Percentiles rank a stretch among this genome's conserved stretches.
phyloP scores from a whole-genome alignment of 1,140 invertebrate genomes.

The Drosophila elegans region DNA sequence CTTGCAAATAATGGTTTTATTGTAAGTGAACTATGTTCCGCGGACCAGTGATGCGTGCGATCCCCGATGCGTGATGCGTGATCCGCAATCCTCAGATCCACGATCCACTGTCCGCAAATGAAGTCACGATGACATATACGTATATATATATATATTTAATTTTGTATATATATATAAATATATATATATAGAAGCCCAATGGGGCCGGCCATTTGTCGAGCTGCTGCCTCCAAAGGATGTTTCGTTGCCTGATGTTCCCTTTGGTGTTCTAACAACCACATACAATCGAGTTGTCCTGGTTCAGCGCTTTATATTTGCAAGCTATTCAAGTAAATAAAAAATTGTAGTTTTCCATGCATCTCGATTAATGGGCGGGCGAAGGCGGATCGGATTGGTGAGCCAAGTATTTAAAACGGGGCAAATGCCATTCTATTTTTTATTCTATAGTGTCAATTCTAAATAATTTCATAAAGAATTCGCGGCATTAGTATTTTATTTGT shows the following conservation, averaged over 20 bases:
- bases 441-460: no score
- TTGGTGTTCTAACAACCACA: slow-evolving; percentile 4
- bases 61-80: neutral
- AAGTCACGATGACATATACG: slow-evolving; percentile 2
- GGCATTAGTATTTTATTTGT: no score
- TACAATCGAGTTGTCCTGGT: slow-evolving; percentile 48
- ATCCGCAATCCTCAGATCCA: slow-evolving; percentile 2
- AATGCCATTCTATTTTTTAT: no score
- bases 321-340: slow-evolving; percentile 62
- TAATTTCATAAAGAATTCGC: no score
- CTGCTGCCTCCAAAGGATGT: slow-evolving; percentile 17
- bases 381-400: no score
- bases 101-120: neutral
- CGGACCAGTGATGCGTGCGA: neutral
- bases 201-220: slow-evolving; percentile 3
- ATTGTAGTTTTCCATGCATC: slow-evolving; percentile 40
- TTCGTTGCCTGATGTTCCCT: slow-evolving; percentile 17
- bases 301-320: slow-evolving; percentile 38
- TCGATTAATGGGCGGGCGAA: neutral
- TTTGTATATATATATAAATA: neutral
- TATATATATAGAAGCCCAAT: slow-evolving; percentile 1
- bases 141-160: neutral
- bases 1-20: slow-evolving; percentile 19
- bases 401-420: no score
- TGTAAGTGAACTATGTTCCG: slow-evolving; percentile 7